Conservation (phyloP, 1,140 invertebrate genomes). For the Telenomus remus region DNA sequence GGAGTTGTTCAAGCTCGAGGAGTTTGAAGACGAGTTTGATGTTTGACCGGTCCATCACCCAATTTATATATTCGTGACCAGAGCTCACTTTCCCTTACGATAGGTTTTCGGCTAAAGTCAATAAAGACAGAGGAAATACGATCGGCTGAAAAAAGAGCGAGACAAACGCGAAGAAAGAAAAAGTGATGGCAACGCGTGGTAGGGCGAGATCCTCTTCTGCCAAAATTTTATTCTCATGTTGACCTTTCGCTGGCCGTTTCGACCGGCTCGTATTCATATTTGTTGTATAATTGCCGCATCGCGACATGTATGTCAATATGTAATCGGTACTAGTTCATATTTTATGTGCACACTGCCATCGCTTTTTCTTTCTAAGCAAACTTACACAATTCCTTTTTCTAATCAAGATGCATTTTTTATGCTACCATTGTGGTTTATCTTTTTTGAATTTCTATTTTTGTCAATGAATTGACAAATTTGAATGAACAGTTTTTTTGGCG, state of each 20-base stretch:
- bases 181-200: slow-evolving; percentile 33
- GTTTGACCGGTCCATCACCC: slow-evolving; percentile 50
- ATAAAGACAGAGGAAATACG: slow-evolving; percentile 51
- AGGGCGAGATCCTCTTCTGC: slow-evolving; percentile 58
- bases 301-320: slow-evolving; percentile 19
- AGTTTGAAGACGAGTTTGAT: slow-evolving; percentile 63
- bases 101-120: slow-evolving; percentile 44
- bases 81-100: slow-evolving; percentile 63
- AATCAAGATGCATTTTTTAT: too few relatives aligned
- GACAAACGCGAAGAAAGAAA: slow-evolving; percentile 50
- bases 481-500: too few relatives aligned
- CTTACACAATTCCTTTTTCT: too few relatives aligned
- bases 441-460: too few relatives aligned
- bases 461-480: too few relatives aligned
- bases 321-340: slow-evolving; percentile 15
- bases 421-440: too few relatives aligned
- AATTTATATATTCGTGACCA: slow-evolving; percentile 66
- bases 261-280: slow-evolving; percentile 59
- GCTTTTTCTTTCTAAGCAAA: too few relatives aligned
- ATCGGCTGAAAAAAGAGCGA: slow-evolving; percentile 50
- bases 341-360: too few relatives aligned
- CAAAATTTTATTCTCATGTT: slow-evolving; percentile 66
- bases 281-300: slow-evolving; percentile 61
- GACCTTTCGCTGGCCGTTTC: slow-evolving; percentile 63
- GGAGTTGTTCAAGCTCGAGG: slow-evolving; percentile 44